Percentiles rank a stretch among this genome's conserved stretches.
phyloP scores from a whole-genome alignment of 1,140 invertebrate genomes.

The Drosophila parvula region DNA sequence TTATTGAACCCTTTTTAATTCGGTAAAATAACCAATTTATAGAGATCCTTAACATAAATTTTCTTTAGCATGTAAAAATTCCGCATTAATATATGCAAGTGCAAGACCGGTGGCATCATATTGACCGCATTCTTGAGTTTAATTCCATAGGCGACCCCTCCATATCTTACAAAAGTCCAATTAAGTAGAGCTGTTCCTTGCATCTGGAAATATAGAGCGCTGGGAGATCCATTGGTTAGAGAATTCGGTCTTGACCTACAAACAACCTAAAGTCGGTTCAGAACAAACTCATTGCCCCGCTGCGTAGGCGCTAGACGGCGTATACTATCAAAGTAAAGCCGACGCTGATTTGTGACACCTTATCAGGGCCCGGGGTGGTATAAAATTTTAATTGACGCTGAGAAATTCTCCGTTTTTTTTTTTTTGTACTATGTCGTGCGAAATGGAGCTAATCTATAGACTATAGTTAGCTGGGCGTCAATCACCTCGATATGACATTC shows the following conservation, averaged over 20 bases:
- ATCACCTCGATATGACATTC: constrained; percentile 69
- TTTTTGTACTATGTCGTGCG: constrained; percentile 12
- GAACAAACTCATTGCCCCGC: neutral
- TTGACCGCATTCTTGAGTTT: neutral
- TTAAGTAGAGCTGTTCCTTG: neutral
- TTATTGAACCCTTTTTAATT: neutral
- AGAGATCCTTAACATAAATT: neutral
- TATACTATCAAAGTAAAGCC: constrained; percentile 41
- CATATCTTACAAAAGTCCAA: neutral
- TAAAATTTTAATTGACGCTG: constrained; percentile 51
- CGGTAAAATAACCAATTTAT: neutral
- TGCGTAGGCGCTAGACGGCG: constrained; percentile 13
- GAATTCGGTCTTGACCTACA: constrained; percentile 46
- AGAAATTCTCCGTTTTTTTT: constrained; percentile 8
- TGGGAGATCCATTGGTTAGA: constrained; percentile 26
- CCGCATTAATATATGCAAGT: neutral
- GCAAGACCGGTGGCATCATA: neutral
- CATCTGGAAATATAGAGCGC: constrained; percentile 33
- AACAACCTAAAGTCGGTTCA: constrained; percentile 39
- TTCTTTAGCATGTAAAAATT: neutral
- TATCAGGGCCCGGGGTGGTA: constrained; percentile 43
- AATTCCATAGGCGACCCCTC: neutral
- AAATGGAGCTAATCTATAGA: constrained; percentile 36
- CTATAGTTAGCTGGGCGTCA: constrained; percentile 25
- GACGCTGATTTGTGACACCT: constrained; percentile 35